Evolutionary conservation across 2,113 vertebrate species (phyloP).

Genomic region (Menidia beryllina): DNA sequence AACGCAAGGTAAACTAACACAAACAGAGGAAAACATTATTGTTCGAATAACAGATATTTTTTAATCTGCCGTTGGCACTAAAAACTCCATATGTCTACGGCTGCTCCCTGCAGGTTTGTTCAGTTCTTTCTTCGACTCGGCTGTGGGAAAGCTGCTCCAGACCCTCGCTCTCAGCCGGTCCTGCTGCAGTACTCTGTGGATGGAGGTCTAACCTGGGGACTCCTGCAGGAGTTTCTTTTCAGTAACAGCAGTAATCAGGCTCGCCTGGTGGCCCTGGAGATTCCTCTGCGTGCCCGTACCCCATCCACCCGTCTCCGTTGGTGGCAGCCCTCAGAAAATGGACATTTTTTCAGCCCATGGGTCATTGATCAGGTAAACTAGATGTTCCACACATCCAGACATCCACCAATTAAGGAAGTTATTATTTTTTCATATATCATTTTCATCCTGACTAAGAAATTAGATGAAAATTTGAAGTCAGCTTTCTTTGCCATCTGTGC

Average conservation of each 20-base stretch:
- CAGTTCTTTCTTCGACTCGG: slow-evolving; percentile 98
- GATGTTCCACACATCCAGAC: not conserved
- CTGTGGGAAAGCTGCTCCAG: slow-evolving; percentile 94
- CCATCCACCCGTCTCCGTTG: slow-evolving; percentile 91
- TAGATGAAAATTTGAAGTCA: not conserved
- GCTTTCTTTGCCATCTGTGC: not conserved
- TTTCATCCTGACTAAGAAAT: not conserved
- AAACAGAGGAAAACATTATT: not conserved
- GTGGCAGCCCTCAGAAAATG: slow-evolving; percentile 97
- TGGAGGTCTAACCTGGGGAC: slow-evolving; percentile 91
- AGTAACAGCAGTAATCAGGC: slow-evolving; percentile 96
- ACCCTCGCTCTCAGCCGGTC: slow-evolving; percentile 95
- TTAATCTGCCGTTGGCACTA: not conserved
- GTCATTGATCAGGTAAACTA: slow-evolving; percentile 87
- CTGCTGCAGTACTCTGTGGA: slow-evolving; percentile 95
- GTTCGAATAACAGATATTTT: not conserved
- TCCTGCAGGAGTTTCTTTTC: slow-evolving; percentile 97
- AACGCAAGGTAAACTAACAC: slow-evolving; percentile 87
- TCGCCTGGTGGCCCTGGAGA: slow-evolving; percentile 93
- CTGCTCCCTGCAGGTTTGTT: slow-evolving; percentile 86
- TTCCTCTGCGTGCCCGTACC: slow-evolving; percentile 91
- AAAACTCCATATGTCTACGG: not conserved
- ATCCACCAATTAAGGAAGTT: not conserved
- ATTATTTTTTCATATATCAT: too few relatives aligned
- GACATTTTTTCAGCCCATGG: slow-evolving; percentile 97